Evolutionary conservation across 2,113 vertebrate genomes (phyloP).

Genomic region (Motacilla alba): DNA sequence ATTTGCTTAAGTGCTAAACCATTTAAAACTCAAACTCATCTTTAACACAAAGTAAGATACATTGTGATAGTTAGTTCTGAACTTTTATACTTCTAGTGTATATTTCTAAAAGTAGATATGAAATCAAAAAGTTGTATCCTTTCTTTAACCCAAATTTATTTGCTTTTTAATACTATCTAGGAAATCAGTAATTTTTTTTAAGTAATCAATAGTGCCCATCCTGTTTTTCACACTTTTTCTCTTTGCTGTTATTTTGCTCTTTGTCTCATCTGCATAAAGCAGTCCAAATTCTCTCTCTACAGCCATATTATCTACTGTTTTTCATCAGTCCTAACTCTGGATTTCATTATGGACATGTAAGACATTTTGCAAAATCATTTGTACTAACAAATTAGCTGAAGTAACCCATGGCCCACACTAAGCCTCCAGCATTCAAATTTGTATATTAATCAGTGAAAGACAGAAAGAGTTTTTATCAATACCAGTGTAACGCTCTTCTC

Average conservation of each 20-base stretch:
- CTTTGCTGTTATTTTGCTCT: background rate
- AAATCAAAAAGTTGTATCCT: background rate
- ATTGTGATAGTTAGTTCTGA: background rate
- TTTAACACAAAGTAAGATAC: background rate
- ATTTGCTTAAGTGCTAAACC: background rate
- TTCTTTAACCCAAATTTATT: background rate
- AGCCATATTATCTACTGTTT: background rate
- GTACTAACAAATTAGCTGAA: background rate
- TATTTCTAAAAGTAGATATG: background rate
- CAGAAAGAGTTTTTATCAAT: background rate
- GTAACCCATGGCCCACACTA: background rate
- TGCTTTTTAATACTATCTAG: background rate
- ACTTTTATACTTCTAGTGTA: background rate
- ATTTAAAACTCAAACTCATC: background rate
- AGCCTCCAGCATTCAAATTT: background rate
- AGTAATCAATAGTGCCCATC: background rate
- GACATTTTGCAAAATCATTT: background rate
- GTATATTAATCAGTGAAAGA: background rate
- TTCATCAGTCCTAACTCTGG: background rate
- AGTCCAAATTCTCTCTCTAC: background rate
- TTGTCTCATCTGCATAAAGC: background rate
- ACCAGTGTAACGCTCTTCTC: background rate
- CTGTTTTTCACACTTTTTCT: background rate
- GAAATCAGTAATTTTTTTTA: background rate
- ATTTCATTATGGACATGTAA: background rate